phyloP scores from a whole-genome alignment of 2,113 vertebrate genomes.

The Mobula birostris region DNA sequence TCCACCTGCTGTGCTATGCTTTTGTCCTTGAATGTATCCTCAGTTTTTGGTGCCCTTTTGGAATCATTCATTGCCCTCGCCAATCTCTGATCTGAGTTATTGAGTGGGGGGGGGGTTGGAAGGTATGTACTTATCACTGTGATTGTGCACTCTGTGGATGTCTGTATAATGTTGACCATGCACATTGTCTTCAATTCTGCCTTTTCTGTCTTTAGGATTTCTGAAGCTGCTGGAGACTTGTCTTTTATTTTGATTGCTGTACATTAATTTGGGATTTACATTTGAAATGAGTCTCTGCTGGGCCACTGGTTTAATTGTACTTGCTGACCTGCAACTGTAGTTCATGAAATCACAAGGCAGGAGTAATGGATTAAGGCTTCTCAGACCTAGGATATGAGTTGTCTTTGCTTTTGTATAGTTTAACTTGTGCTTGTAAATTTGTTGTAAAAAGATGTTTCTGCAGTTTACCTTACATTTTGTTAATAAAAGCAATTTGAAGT shows the following conservation, averaged over 20 bases:
- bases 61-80: too few relatives aligned
- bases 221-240: not conserved
- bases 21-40: not conserved
- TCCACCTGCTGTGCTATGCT: not conserved
- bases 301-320: not conserved
- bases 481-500: not conserved
- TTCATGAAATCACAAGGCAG: not conserved
- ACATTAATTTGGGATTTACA: not conserved
- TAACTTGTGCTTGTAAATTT: not conserved
- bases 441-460: not conserved
- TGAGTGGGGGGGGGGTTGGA: too few relatives aligned
- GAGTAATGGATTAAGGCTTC: too few relatives aligned
- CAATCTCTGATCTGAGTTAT: too few relatives aligned
- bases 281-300: not conserved
- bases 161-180: too few relatives aligned
- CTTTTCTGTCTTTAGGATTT: not conserved
- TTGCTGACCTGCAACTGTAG: not conserved
- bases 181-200: not conserved
- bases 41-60: too few relatives aligned
- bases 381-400: not conserved
- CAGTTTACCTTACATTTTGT: not conserved
- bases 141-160: too few relatives aligned
- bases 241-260: too few relatives aligned
- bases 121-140: too few relatives aligned
- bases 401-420: not conserved